These are phyloP conservation scores for Coelinius sp. DNA, from an alignment of 2,888 invertebrate species.

Conservation along the genomic window DNA sequence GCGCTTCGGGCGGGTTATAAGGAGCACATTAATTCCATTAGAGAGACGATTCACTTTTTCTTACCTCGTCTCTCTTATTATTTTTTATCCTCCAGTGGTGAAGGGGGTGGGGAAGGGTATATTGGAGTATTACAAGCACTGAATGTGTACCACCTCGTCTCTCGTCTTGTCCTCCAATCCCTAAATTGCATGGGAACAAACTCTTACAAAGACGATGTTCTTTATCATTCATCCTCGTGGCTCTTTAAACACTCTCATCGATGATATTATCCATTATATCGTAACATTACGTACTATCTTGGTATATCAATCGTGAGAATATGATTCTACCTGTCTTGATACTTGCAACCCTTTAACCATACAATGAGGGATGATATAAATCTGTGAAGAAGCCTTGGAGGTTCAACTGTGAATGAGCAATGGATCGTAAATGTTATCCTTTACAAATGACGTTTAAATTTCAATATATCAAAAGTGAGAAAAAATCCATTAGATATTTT, in stretches of 20 bases:
- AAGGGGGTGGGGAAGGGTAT: conserved; percentile 23
- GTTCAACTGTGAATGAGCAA: conserved; percentile 24
- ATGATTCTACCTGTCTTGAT: conserved; percentile 12
- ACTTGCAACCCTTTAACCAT: not conserved
- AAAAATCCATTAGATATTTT: not conserved
- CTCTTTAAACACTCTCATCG: conserved; percentile 26
- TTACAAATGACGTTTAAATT: conserved; percentile 1
- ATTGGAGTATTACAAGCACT: conserved; percentile 10
- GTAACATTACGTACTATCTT: conserved; percentile 27
- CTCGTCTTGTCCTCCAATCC: conserved; percentile 12
- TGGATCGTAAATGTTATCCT: conserved; percentile 9
- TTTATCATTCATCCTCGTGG: too few relatives aligned
- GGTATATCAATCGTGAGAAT: conserved; percentile 13
- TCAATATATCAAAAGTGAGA: not conserved
- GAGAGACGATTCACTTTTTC: conserved; percentile 51
- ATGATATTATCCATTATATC: conserved; percentile 12
- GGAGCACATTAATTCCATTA: conserved; percentile 70
- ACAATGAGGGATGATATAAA: conserved; percentile 12
- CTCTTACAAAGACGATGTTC: conserved; percentile 25
- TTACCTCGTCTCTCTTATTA: conserved; percentile 9
- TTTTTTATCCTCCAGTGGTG: conserved; percentile 16
- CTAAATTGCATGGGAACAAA: conserved; percentile 35
- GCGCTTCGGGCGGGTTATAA: conserved; percentile 65
- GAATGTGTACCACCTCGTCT: conserved; percentile 23
- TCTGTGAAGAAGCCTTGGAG: not conserved